phyloP scores from a whole-genome alignment of 2,113 vertebrate genomes.

The Poecilia latipinna region DNA sequence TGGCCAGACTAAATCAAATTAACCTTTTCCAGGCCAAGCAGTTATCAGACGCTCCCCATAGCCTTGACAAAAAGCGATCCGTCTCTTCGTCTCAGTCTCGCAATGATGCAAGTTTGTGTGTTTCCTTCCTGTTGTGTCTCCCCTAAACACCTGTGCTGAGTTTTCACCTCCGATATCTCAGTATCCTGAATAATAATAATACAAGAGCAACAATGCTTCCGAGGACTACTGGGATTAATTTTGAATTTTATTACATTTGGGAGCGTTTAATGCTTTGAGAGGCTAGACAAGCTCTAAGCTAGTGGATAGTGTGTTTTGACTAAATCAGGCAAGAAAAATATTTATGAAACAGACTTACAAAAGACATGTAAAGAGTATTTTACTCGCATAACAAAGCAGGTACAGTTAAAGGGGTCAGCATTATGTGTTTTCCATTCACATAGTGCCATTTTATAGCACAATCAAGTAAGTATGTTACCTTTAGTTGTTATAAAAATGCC shows the following conservation, averaged over 20 bases:
- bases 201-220: neutral
- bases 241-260: neutral
- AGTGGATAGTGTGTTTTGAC: neutral
- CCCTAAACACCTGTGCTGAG: neutral
- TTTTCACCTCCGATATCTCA: neutral
- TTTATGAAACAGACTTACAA: neutral
- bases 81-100: neutral
- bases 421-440: no score
- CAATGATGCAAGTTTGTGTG: neutral
- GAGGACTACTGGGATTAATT: neutral
- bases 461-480: no score
- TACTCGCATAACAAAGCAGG: no score
- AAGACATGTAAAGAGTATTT: neutral
- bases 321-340: neutral
- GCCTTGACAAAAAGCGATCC: constrained; percentile 24
- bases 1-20: constrained; percentile 46
- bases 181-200: neutral
- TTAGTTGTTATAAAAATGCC: no score
- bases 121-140: neutral
- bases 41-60: constrained; percentile 45
- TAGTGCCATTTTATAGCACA: no score
- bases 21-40: constrained; percentile 56
- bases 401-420: no score
- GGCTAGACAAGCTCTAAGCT: neutral
- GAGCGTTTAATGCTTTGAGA: neutral